phyloP scores from a whole-genome alignment of 2,113 vertebrate genomes.

The Halichoerus grypus region DNA sequence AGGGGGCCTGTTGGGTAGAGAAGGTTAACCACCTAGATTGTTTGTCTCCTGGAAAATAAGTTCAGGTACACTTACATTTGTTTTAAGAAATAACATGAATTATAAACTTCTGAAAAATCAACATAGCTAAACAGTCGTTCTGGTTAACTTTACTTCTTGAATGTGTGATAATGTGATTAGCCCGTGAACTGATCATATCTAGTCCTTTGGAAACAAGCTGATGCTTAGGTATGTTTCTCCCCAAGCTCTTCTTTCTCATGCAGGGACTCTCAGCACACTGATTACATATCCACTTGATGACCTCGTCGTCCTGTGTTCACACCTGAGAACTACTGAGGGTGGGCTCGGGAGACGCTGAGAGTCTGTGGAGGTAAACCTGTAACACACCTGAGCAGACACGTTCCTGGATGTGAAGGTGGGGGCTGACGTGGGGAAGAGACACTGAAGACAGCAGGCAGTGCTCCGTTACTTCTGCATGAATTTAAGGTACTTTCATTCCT shows the following conservation, averaged over 20 bases:
- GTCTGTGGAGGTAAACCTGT: not conserved
- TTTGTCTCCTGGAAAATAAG: not conserved
- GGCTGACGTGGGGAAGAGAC: not conserved
- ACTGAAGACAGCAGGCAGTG: not conserved
- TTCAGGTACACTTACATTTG: not conserved
- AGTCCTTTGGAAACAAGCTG: not conserved
- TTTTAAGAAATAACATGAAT: not conserved
- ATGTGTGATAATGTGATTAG: not conserved
- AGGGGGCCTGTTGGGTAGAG: not conserved
- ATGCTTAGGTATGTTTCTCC: not conserved
- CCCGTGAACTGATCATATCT: not conserved
- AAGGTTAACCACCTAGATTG: not conserved
- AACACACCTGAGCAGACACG: not conserved
- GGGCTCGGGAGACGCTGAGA: not conserved
- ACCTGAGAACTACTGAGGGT: not conserved
- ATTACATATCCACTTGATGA: not conserved
- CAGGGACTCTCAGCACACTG: not conserved
- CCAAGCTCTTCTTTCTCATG: not conserved
- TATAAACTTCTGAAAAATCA: not conserved
- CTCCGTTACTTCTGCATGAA: not conserved
- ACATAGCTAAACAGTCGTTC: not conserved
- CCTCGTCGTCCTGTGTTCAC: not conserved
- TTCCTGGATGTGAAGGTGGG: not conserved
- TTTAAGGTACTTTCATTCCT: not conserved
- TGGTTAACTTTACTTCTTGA: not conserved